Base-by-base conservation (phyloP, 2,888 invertebrate genomes). In the Parnassius glacialis region DNA sequence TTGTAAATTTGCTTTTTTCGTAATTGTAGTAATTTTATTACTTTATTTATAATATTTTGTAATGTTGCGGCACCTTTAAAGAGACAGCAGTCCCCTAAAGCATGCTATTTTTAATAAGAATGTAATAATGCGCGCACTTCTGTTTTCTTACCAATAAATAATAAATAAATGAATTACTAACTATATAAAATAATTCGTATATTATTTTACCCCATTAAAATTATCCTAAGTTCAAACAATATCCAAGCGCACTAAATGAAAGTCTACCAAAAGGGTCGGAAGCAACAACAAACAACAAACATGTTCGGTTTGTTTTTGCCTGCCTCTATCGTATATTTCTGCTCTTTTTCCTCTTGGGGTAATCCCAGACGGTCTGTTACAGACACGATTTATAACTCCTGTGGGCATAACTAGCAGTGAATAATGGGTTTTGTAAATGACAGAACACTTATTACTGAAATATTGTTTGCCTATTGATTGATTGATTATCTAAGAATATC, bases 231-330 rank as follows among this genome's bases (percentile, higher is more conserved):
- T 51, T 44, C 44, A 12, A 51, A 51, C 20, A 61, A 56, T 45
- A 61, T 51, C 45, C 48, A 20, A 59, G 41, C 48, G 10, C 20
- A 20, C 54, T 56, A 55, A 61, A 56, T 56, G 48, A 13, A 45
- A 45, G 12, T 60, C 48, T 7, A 50, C 34, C 25, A 16, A 56
- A 61, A 61, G 54, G 51, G 60, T 55, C 60, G 54, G 60, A 60
- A 51, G 51, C 54, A 48, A 54, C 50, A n/a, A 3, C 41, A 25
- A 25, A 10, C 47, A 48, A 48, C 47, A 56, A 61, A 61, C 55
- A 61, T 56, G 55, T 61, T 51, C 44, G 48, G 61, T 62, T 57
- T 62, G 61, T 61, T 61, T 53, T 44, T 3, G 52, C 52, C 60
- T 53, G 13, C 48, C 53, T 62, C 52, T 62, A 53, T 48, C 57